These are phyloP conservation scores for Hemithea aestivaria DNA, from an alignment of 2,888 invertebrate genomes.

Conservation along the genomic window DNA sequence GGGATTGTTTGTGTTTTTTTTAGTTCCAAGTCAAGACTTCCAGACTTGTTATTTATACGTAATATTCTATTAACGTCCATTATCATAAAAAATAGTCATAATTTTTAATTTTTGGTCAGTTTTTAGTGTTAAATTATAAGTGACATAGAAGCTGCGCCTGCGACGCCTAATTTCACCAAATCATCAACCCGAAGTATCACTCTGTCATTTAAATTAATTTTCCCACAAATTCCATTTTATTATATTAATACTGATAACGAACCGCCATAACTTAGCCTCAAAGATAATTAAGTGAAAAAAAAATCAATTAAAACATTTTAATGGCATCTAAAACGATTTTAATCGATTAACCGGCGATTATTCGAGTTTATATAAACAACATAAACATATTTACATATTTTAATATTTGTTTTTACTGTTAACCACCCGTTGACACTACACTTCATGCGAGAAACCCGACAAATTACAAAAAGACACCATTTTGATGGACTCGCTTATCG, in stretches of 20 bases:
- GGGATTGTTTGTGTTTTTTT: too few relatives aligned
- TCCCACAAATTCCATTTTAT: conserved; percentile 6
- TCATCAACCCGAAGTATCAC: too few relatives aligned
- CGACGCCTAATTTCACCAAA: too few relatives aligned
- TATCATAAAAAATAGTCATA: too few relatives aligned
- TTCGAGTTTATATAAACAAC: conserved; percentile 21
- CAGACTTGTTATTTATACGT: too few relatives aligned
- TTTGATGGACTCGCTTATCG: conserved; percentile 31
- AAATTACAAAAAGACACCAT: conserved; percentile 44
- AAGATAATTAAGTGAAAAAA: conserved; percentile 24
- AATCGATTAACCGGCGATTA: conserved; percentile 23
- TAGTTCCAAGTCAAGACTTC: too few relatives aligned
- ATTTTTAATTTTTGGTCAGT: too few relatives aligned
- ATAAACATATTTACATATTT: conserved; percentile 22
- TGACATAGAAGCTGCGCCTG: too few relatives aligned
- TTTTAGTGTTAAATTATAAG: too few relatives aligned
- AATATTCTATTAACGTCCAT: too few relatives aligned
- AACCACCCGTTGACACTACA: conserved; percentile 34
- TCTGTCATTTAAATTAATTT: too few relatives aligned
- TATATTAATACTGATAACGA: conserved; percentile 17
- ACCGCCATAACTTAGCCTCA: conserved; percentile 10
- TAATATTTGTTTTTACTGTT: conserved; percentile 19
- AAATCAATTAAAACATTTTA: conserved; percentile 23
- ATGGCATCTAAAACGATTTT: conserved; percentile 24
- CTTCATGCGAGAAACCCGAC: conserved; percentile 51